phyloP scores from a whole-genome alignment of 2,888 invertebrate genomes.

The Amphipoea lucens region DNA sequence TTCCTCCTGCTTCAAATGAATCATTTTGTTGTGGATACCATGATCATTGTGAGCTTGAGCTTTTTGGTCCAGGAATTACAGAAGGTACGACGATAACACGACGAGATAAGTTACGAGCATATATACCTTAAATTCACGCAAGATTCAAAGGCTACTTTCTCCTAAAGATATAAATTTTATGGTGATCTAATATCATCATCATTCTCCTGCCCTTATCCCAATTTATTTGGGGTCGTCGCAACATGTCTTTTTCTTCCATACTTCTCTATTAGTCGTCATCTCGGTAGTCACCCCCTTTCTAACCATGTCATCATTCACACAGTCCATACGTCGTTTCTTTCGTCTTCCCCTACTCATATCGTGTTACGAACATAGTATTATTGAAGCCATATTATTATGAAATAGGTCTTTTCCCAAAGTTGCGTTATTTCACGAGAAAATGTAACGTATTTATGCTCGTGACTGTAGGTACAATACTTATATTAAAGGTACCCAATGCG shows the following conservation, averaged over 20 bases:
- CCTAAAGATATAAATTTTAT: not conserved
- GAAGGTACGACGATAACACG: not conserved
- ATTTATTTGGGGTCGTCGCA: not conserved
- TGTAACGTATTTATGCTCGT: too few relatives aligned
- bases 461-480: not conserved
- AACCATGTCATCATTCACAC: not conserved
- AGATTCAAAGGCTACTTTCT: not conserved
- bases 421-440: not conserved
- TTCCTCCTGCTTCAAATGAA: constrained; percentile 16
- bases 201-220: not conserved
- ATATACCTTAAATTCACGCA: not conserved
- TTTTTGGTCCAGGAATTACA: not conserved
- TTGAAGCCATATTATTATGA: not conserved
- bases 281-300: not conserved
- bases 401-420: not conserved
- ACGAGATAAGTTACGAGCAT: not conserved
- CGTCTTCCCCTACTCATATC: not conserved
- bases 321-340: not conserved
- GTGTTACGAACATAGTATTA: not conserved
- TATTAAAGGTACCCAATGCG: not conserved
- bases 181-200: not conserved
- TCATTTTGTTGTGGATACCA: not conserved
- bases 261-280: not conserved
- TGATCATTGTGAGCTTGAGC: not conserved
- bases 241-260: not conserved